Conservation (phyloP, 2,888 invertebrate species). For the Carabus problematicus region DNA sequence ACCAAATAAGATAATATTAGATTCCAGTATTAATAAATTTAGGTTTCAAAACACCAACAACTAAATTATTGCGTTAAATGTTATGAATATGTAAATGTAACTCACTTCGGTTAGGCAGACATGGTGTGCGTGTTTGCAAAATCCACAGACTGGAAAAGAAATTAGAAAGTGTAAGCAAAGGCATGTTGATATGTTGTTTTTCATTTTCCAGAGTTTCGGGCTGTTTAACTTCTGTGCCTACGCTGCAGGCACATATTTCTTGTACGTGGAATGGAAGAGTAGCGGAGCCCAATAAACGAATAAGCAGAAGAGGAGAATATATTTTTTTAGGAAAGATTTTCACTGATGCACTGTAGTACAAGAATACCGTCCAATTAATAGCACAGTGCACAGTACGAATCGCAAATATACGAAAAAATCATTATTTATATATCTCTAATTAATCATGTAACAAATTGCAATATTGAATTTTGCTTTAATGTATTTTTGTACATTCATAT, state of each 20-base stretch:
- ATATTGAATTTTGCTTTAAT: too few relatives aligned
- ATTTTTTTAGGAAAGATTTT: slow-evolving; percentile 8
- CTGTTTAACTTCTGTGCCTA: slow-evolving; percentile 83
- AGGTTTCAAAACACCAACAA: background rate
- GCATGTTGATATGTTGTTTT: background rate
- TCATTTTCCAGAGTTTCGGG: slow-evolving; percentile 73
- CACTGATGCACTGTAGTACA: slow-evolving; percentile 38
- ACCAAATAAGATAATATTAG: too few relatives aligned
- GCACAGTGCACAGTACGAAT: slow-evolving; percentile 32
- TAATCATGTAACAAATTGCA: too few relatives aligned
- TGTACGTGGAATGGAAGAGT: slow-evolving; percentile 76
- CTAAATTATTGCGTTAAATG: background rate
- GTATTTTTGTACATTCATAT: too few relatives aligned
- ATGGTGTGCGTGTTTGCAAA: too few relatives aligned
- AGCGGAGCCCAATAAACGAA: slow-evolving; percentile 52
- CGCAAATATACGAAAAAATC: too few relatives aligned
- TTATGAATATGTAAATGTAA: background rate
- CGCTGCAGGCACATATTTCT: slow-evolving; percentile 76
- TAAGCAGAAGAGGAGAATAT: background rate
- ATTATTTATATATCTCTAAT: too few relatives aligned
- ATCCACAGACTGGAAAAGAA: background rate
- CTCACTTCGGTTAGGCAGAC: too few relatives aligned
- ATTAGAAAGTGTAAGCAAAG: background rate
- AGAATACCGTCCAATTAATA: slow-evolving; percentile 33
- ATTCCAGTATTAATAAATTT: too few relatives aligned